phyloP scores from a whole-genome alignment of 2,888 invertebrate genomes.

The Brenthis hecate region DNA sequence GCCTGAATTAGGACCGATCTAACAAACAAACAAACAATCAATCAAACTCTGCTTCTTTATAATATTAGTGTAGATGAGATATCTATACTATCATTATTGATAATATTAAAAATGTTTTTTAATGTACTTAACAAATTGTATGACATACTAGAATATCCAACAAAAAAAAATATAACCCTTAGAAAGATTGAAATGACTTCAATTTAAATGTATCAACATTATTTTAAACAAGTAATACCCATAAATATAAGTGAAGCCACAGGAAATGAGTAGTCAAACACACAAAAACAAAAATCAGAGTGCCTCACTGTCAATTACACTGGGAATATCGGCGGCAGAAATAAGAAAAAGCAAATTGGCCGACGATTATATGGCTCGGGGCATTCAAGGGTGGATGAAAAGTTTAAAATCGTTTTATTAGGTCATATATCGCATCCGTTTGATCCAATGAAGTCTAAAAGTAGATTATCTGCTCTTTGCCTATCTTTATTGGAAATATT shows the following conservation, averaged over 20 bases:
- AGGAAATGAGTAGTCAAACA: background rate
- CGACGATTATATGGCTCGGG: constrained; percentile 19
- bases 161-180: too few species aligned
- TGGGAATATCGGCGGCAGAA: constrained; percentile 20
- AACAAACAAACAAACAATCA: too few species aligned
- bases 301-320: constrained; percentile 21
- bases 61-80: too few species aligned
- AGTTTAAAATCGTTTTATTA: constrained; percentile 19
- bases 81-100: too few species aligned
- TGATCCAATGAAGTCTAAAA: constrained; percentile 15
- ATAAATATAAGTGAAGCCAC: background rate
- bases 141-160: too few species aligned
- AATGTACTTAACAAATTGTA: too few species aligned
- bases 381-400: constrained; percentile 15
- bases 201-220: too few species aligned
- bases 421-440: constrained; percentile 20
- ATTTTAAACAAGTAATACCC: too few species aligned
- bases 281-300: constrained; percentile 3
- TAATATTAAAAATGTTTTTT: too few species aligned
- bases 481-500: background rate
- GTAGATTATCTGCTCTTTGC: background rate
- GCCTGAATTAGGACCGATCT: too few species aligned
- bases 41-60: too few species aligned
- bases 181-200: too few species aligned
- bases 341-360: constrained; percentile 17